Conservation (phyloP, 2,888 invertebrate species). For the Prosopocoilus inquinatus region DNA sequence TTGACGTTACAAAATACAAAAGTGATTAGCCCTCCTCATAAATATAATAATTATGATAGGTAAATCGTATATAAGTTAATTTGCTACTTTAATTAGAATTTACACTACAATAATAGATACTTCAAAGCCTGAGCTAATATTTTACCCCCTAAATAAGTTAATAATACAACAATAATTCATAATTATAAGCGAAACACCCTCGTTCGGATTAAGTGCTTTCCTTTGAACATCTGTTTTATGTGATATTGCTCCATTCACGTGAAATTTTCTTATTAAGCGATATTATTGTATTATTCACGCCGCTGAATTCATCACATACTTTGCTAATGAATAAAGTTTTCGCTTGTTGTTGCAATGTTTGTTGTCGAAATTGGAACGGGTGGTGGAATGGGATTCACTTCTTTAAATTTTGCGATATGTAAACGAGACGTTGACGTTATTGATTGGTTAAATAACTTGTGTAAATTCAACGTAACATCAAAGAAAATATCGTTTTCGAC, state of each 20-base stretch:
- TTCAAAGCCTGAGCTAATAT: constrained; percentile 11
- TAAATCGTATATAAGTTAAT: constrained; percentile 22
- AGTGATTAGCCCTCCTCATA: constrained; percentile 1
- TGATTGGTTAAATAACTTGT: too few relatives aligned
- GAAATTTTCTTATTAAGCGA: constrained; percentile 5
- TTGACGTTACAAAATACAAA: too few relatives aligned
- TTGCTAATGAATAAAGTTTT: too few relatives aligned
- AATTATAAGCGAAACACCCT: constrained; percentile 10
- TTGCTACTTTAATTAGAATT: constrained; percentile 16
- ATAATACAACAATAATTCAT: constrained; percentile 19
- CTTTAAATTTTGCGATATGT: too few relatives aligned
- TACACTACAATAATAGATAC: constrained; percentile 21
- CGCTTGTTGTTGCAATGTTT: too few relatives aligned
- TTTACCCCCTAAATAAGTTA: constrained; percentile 14
- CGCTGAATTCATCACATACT: too few relatives aligned
- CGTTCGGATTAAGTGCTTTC: constrained; percentile 16
- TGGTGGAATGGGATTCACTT: too few relatives aligned
- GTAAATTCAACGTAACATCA: too few relatives aligned
- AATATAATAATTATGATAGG: constrained; percentile 17
- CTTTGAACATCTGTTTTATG: constrained; percentile 11
- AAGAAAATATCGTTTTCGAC: too few relatives aligned
- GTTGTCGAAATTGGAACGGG: too few relatives aligned
- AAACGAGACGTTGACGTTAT: too few relatives aligned
- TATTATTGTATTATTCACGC: too few relatives aligned
- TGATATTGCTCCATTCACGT: constrained; percentile 4